Evolutionary conservation across 1,140 invertebrate genomes (phyloP).

Genomic region (Drosophila nasuta): DNA sequence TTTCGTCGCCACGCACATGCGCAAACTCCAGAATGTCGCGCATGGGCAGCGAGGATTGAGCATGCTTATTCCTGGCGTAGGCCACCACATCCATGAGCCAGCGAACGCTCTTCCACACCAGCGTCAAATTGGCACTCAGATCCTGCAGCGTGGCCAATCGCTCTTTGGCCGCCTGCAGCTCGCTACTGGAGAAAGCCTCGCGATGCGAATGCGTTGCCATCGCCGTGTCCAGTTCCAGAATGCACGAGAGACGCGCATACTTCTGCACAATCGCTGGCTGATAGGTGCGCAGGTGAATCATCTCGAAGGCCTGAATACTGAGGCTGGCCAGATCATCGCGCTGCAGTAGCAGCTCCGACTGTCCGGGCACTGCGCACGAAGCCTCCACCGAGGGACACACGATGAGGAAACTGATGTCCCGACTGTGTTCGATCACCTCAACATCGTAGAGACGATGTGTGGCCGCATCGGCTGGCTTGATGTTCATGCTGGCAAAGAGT

Average conservation of each 20-base stretch:
- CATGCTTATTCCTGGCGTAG: constrained; percentile 93
- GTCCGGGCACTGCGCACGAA: constrained; percentile 95
- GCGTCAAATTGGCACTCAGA: constrained; percentile 92
- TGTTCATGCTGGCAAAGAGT: constrained; percentile 92
- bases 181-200: constrained; percentile 96
- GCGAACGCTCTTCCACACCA: constrained; percentile 95
- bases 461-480: constrained; percentile 88
- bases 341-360: constrained; percentile 92
- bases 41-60: constrained; percentile 68
- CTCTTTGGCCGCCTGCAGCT: constrained; percentile 94
- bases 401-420: constrained; percentile 95
- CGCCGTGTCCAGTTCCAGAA: constrained; percentile 95
- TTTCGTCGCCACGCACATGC: constrained; percentile 41
- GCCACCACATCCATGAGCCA: constrained; percentile 98
- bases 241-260: constrained; percentile 95
- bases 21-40: constrained; percentile 74
- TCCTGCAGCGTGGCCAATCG: constrained; percentile 92
- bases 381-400: constrained; percentile 95
- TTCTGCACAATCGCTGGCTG: constrained; percentile 94
- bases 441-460: constrained; percentile 94
- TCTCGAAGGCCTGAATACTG: constrained; percentile 94
- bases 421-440: constrained; percentile 95
- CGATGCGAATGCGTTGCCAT: constrained; percentile 96
- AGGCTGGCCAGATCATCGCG: constrained; percentile 92
- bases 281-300: constrained; percentile 96